Conservation (phyloP, 2,888 invertebrate genomes). For the Cecidostiba fungosa region DNA sequence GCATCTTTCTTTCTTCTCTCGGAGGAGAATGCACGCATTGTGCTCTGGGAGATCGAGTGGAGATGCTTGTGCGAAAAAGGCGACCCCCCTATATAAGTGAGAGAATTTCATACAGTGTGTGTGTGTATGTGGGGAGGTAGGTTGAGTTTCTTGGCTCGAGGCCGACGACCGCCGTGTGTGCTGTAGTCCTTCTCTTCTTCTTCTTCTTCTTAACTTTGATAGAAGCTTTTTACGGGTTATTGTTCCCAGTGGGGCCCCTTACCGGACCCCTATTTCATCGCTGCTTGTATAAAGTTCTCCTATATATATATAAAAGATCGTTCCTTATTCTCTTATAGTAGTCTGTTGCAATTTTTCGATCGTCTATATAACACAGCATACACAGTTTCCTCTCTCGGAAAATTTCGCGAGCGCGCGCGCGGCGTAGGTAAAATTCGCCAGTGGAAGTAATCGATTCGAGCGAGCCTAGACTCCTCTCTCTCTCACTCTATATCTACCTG, state of each 20-base stretch:
- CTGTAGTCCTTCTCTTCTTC: not conserved
- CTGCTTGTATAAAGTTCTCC: too few relatives aligned
- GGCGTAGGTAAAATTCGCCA: slow-evolving; percentile 13
- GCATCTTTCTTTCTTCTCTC: slow-evolving; percentile 1
- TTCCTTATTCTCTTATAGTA: too few relatives aligned
- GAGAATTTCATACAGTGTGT: not conserved
- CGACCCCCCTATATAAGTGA: not conserved
- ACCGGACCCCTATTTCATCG: not conserved
- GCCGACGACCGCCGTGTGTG: slow-evolving; percentile 4
- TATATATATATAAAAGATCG: too few relatives aligned
- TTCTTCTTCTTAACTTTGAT: not conserved
- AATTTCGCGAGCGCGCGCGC: not conserved
- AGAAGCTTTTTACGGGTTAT: not conserved
- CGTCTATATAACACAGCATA: too few relatives aligned
- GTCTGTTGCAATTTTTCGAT: too few relatives aligned
- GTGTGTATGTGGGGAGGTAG: not conserved
- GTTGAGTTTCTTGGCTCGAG: not conserved
- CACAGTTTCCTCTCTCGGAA: not conserved
- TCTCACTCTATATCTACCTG: not conserved
- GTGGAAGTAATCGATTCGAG: slow-evolving; percentile 40
- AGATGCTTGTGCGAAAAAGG: not conserved
- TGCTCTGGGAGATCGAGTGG: not conserved
- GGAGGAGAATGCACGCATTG: slow-evolving; percentile 20
- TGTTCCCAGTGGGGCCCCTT: not conserved
- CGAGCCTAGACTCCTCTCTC: slow-evolving; percentile 14